Percentiles rank a stretch among this genome's conserved stretches.
phyloP scores from a whole-genome alignment of 2,797 vertebrate genomes.

The Anisognathus igniventris region DNA sequence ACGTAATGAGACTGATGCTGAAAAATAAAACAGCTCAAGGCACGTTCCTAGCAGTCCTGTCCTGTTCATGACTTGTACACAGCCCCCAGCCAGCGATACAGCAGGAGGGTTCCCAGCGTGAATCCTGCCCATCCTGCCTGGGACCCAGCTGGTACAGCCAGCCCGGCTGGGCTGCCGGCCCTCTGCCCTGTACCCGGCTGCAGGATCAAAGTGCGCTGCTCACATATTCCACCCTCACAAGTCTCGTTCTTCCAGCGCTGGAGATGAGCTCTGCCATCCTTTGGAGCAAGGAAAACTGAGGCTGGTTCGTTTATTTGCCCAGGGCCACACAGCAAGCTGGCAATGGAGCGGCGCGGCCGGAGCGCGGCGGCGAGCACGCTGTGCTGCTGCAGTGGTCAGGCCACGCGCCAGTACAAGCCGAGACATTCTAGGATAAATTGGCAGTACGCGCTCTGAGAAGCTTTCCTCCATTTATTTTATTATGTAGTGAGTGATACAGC shows the following conservation, averaged over 20 bases:
- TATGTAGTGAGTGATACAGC: slow-evolving; percentile 49
- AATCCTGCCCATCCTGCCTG: not conserved
- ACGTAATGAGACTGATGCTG: too few species aligned
- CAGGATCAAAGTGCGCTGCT: not conserved
- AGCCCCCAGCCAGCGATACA: too few species aligned
- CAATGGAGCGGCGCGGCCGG: not conserved
- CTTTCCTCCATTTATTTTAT: slow-evolving; percentile 57
- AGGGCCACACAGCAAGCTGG: not conserved
- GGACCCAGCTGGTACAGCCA: not conserved
- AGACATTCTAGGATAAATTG: slow-evolving; percentile 59
- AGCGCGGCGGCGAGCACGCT: not conserved
- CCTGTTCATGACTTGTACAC: too few species aligned
- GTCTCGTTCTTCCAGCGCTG: accelerated
- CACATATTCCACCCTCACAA: not conserved
- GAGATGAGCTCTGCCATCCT: not conserved
- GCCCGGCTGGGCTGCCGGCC: not conserved
- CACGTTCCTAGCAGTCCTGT: too few species aligned
- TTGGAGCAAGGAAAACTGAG: not conserved
- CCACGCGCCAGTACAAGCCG: not conserved
- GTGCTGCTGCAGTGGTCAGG: slow-evolving; percentile 55
- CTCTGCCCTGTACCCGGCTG: not conserved
- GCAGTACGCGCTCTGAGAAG: not conserved
- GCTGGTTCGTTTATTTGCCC: not conserved
- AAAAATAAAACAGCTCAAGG: too few species aligned
- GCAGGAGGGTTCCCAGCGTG: not conserved